phyloP scores from a whole-genome alignment of 2,888 invertebrate genomes.

The Micoletzkya japonica region DNA sequence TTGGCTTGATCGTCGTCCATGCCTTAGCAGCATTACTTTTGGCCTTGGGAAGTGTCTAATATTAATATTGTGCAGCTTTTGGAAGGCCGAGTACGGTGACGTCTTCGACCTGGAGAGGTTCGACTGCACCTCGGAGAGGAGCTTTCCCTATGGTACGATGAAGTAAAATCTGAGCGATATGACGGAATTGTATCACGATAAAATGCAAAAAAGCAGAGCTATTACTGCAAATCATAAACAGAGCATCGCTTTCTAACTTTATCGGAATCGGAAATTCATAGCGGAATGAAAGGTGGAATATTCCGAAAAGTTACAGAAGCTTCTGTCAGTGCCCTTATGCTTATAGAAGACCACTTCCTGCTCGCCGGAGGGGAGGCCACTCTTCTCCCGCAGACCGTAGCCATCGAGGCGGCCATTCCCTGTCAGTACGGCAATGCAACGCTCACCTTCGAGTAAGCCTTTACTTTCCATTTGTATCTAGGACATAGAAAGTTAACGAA shows the following conservation, averaged over 20 bases:
- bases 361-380: slow-evolving; percentile 49
- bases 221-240: too few relatives aligned
- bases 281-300: too few relatives aligned
- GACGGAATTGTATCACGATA: too few relatives aligned
- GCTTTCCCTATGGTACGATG: slow-evolving; percentile 43
- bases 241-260: too few relatives aligned
- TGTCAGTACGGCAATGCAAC: slow-evolving; percentile 54
- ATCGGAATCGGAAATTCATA: too few relatives aligned
- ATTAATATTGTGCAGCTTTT: slow-evolving; percentile 37
- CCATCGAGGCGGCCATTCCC: slow-evolving; percentile 53
- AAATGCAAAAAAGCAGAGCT: too few relatives aligned
- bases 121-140: slow-evolving; percentile 44
- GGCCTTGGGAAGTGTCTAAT: neutral
- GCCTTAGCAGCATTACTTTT: neutral
- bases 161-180: too few relatives aligned
- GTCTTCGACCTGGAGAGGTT: slow-evolving; percentile 45
- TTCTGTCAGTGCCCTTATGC: too few relatives aligned
- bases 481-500: too few relatives aligned
- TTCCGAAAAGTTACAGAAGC: too few relatives aligned
- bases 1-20: neutral
- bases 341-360: slow-evolving; percentile 48
- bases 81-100: slow-evolving; percentile 46
- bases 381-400: slow-evolving; percentile 39
- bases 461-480: neutral
- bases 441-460: slow-evolving; percentile 51